Evolutionary conservation across 2,113 vertebrate genomes (phyloP).

Genomic region (Scomber colias): DNA sequence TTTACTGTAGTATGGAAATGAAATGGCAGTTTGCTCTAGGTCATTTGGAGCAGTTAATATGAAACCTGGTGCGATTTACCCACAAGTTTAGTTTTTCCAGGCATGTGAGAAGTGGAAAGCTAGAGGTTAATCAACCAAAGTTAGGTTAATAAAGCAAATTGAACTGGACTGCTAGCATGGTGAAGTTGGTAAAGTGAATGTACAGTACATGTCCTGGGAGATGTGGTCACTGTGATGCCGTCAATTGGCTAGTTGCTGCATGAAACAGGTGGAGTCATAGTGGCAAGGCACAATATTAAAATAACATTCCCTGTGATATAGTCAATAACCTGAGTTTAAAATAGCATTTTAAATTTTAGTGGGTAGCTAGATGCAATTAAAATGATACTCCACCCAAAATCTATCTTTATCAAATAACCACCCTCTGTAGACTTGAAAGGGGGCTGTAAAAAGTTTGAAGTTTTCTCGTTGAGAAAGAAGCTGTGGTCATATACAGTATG

Average conservation of each 20-base stretch:
- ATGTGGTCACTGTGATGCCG: background rate
- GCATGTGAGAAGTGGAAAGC: background rate
- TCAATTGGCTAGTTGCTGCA: background rate
- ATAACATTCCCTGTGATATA: conserved; percentile 26
- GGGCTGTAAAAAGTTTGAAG: background rate
- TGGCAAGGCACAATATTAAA: conserved; percentile 9
- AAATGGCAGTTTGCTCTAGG: conserved; percentile 16
- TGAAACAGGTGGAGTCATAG: conserved; percentile 12
- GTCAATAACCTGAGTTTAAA: conserved; percentile 26
- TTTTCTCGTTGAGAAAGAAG: conserved; percentile 5
- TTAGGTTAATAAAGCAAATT: too few relatives aligned
- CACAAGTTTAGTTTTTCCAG: background rate
- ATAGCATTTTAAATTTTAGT: conserved; percentile 30
- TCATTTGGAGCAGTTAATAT: conserved; percentile 19
- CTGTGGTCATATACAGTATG: background rate
- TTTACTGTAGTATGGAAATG: conserved; percentile 10
- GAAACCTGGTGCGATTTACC: background rate
- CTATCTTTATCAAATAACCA: conserved; percentile 14
- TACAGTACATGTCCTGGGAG: background rate
- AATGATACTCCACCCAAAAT: conserved; percentile 47
- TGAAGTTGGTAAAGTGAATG: background rate
- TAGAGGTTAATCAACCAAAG: background rate
- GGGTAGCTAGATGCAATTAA: conserved; percentile 16
- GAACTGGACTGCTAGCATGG: background rate
- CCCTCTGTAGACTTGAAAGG: conserved; percentile 3